Evolutionary conservation across 2,797 vertebrate genomes (phyloP).

Genomic region (Danio aesculapii): DNA sequence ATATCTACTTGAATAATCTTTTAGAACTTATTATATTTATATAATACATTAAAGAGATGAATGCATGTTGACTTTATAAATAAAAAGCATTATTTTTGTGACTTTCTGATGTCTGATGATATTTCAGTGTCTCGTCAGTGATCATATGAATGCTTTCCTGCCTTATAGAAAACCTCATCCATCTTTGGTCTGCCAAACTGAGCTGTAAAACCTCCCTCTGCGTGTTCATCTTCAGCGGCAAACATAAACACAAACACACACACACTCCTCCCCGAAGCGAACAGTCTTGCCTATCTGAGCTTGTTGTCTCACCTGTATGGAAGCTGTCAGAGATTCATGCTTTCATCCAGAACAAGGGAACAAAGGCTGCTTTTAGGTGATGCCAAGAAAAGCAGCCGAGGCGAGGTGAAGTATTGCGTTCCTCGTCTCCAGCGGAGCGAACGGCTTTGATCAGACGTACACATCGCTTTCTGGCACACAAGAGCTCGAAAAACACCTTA

Average conservation of each 20-base stretch:
- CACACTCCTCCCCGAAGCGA: constrained; percentile 14
- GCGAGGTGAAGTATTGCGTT: constrained; percentile 48
- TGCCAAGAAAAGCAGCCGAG: constrained; percentile 51
- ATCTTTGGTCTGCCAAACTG: background rate
- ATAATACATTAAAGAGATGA: background rate
- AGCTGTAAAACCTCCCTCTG: background rate
- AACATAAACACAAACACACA: background rate
- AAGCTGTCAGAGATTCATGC: constrained; percentile 37
- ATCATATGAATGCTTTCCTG: background rate
- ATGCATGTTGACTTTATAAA: background rate
- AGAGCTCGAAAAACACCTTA: constrained; percentile 36
- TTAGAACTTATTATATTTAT: no score
- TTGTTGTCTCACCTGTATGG: constrained; percentile 51
- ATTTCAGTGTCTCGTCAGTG: background rate
- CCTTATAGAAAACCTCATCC: background rate
- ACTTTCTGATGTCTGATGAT: background rate
- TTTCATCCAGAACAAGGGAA: constrained; percentile 57
- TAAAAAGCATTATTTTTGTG: background rate
- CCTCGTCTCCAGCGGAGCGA: constrained; percentile 39
- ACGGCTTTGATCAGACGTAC: constrained; percentile 49
- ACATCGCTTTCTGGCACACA: constrained; percentile 37
- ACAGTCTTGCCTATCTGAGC: constrained; percentile 15
- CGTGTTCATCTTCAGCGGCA: constrained; percentile 8
- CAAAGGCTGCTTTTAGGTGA: constrained; percentile 52
- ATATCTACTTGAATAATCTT: no score